Percentiles rank a stretch among this genome's conserved stretches.
Conservation (phyloP, 64 coral and sea anemone genomes). For the Actinia tenebrosa region DNA sequence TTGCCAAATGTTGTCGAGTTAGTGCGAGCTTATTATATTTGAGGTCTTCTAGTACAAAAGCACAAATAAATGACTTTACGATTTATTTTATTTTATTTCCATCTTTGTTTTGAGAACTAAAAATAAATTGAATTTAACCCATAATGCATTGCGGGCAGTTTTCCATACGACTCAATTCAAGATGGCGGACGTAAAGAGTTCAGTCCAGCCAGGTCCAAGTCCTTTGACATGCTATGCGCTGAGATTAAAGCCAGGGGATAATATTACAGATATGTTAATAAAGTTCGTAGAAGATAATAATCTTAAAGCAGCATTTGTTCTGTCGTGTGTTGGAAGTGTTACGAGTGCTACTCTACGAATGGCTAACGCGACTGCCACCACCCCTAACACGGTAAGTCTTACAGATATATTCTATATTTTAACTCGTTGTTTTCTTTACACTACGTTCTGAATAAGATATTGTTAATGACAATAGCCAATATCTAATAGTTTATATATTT, state of each 20-base stretch:
- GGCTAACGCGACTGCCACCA: not conserved
- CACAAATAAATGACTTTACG: not conserved
- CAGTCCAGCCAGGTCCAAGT: not conserved
- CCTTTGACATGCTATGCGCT: slow-evolving; percentile 61
- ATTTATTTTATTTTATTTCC: not conserved
- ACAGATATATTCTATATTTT: no score
- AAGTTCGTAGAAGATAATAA: slow-evolving; percentile 56
- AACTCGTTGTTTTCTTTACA: no score
- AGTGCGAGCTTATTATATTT: not conserved
- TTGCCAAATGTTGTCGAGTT: no score
- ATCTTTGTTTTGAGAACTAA: no score
- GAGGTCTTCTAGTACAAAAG: not conserved
- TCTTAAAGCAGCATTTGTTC: slow-evolving; percentile 61
- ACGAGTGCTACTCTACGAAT: slow-evolving; percentile 58
- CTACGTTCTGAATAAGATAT: no score
- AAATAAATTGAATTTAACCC: no score
- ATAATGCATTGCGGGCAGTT: not conserved
- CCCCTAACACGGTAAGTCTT: no score
- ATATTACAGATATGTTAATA: slow-evolving; percentile 49
- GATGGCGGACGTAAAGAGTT: not conserved
- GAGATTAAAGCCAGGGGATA: slow-evolving; percentile 69
- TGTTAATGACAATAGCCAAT: no score
- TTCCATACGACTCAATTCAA: not conserved
- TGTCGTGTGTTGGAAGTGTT: slow-evolving; percentile 92
- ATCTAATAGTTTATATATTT: no score